These are phyloP conservation scores for Geotrypetes seraphini DNA, from an alignment of 2,797 vertebrate genomes.

Conservation along the genomic window DNA sequence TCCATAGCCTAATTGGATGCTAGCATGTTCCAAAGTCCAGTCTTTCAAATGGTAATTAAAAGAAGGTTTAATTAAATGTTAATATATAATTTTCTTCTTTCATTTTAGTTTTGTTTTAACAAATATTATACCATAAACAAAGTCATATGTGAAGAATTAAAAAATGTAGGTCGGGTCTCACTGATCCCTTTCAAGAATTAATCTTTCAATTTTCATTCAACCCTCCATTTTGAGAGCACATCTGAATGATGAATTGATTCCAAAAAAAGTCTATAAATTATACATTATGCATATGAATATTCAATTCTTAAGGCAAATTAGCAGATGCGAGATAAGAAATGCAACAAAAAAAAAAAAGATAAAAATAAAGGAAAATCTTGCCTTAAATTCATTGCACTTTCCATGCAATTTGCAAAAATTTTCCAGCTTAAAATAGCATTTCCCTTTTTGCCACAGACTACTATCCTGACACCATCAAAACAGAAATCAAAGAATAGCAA, in stretches of 20 bases:
- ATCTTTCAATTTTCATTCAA: constrained; percentile 14
- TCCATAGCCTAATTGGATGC: constrained; percentile 26
- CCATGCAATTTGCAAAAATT: too few species aligned
- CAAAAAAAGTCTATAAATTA: constrained; percentile 37
- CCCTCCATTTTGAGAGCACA: constrained; percentile 43
- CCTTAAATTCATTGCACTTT: too few species aligned
- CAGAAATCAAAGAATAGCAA: too few species aligned
- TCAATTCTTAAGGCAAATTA: constrained; percentile 11
- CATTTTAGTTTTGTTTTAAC: constrained; percentile 17
- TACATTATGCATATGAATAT: constrained; percentile 31
- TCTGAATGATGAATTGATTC: constrained; percentile 45
- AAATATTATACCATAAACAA: constrained; percentile 4
- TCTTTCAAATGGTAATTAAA: constrained; percentile 39
- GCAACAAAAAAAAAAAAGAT: too few species aligned
- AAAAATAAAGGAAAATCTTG: too few species aligned
- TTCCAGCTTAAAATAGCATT: too few species aligned
- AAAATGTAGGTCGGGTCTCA: background rate
- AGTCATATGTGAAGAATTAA: background rate
- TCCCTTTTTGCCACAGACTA: too few species aligned
- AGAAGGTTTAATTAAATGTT: constrained; percentile 54
- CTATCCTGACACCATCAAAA: too few species aligned
- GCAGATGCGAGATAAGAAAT: too few species aligned
- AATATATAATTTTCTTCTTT: constrained; percentile 49
- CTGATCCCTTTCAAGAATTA: background rate
- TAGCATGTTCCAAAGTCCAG: constrained; percentile 21